phyloP scores from a whole-genome alignment of 2,797 vertebrate genomes.

The Pseudomugil gertrudae region DNA sequence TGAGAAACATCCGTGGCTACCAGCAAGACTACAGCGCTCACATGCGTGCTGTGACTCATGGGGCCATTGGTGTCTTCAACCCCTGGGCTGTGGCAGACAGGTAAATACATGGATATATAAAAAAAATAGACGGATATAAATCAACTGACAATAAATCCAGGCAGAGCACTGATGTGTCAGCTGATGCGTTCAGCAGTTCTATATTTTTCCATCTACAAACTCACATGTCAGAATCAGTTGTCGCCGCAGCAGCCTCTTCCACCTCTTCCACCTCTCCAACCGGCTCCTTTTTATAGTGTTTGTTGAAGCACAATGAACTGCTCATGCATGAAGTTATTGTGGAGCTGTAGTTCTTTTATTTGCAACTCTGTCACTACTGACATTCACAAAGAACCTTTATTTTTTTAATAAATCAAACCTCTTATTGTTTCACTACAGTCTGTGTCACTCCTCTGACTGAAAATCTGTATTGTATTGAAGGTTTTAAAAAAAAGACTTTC shows the following conservation, averaged over 20 bases:
- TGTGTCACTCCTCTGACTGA: not conserved
- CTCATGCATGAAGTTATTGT: not conserved
- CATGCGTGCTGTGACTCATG: slow-evolving; percentile 84
- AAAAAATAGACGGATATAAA: too few relatives aligned
- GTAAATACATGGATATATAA: slow-evolving; percentile 66
- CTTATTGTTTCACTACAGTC: not conserved
- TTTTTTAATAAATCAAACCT: not conserved
- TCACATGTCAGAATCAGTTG: not conserved
- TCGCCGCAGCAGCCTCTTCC: not conserved
- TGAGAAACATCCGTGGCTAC: slow-evolving; percentile 84
- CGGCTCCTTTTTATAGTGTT: not conserved
- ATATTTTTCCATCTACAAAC: not conserved
- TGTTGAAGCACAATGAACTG: not conserved
- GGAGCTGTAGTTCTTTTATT: not conserved
- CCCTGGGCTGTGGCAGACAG: slow-evolving; percentile 90
- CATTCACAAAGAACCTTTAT: not conserved
- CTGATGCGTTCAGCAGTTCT: not conserved
- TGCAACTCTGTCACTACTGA: not conserved
- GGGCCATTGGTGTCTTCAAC: slow-evolving; percentile 85
- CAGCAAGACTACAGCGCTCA: slow-evolving; percentile 81
- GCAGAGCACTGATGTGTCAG: not conserved
- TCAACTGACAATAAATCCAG: too few relatives aligned
- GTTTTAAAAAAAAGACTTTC: not conserved
- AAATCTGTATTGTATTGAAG: not conserved
- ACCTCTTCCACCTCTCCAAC: not conserved